Conservation (phyloP, 2,888 invertebrate species). For the Cantharis lateralis region DNA sequence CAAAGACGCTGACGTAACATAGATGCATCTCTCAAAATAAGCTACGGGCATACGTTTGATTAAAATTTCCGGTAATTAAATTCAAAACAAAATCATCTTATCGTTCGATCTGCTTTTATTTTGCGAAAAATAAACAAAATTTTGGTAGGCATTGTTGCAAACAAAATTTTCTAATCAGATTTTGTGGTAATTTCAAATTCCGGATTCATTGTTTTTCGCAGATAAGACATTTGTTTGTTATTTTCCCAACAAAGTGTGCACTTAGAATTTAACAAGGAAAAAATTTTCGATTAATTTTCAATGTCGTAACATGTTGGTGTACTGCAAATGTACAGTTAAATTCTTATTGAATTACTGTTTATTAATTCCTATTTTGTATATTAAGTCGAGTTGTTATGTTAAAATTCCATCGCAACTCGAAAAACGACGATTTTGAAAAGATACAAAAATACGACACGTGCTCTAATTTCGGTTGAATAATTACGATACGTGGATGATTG, state of each 20-base stretch:
- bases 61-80: not conserved
- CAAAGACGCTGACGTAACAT: conserved; percentile 48
- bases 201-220: not conserved
- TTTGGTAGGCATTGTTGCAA: not conserved
- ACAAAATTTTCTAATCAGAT: not conserved
- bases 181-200: not conserved
- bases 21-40: conserved; percentile 13
- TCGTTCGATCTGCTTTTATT: not conserved
- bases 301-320: not conserved
- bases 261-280: not conserved
- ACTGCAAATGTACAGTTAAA: not conserved
- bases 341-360: not conserved
- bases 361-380: not conserved
- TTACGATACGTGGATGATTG: conserved; percentile 22
- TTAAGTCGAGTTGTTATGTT: not conserved
- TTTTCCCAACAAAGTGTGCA: not conserved
- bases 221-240: not conserved
- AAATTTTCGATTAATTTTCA: not conserved
- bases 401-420: not conserved
- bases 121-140: not conserved
- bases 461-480: conserved; percentile 8
- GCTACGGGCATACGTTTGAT: not conserved
- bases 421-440: not conserved
- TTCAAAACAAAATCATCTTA: not conserved
- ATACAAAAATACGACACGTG: conserved; percentile 14